phyloP scores from a whole-genome alignment of 2,113 vertebrate species.

The Dermatemys mawii region DNA sequence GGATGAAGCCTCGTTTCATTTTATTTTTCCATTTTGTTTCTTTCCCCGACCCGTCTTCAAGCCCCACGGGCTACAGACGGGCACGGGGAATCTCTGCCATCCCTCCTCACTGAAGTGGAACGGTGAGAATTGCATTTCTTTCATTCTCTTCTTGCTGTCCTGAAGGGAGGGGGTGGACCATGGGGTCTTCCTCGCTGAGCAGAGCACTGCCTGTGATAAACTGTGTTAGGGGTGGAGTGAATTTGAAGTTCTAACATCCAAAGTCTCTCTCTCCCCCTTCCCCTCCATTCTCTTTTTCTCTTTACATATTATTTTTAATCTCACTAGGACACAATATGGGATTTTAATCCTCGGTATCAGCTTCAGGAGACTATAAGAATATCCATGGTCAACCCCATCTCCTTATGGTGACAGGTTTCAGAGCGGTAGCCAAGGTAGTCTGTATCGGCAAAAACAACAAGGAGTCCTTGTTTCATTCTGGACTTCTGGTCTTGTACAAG shows the following conservation, averaged over 20 bases:
- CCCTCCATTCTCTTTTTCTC: not conserved
- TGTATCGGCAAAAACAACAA: too few relatives aligned
- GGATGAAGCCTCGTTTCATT: constrained; percentile 69
- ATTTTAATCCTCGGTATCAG: not conserved
- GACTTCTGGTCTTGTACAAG: too few relatives aligned
- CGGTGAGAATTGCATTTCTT: constrained; percentile 50
- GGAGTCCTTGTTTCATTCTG: too few relatives aligned
- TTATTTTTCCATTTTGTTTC: constrained; percentile 55
- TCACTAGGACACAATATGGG: not conserved
- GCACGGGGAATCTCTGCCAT: constrained; percentile 7
- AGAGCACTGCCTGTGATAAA: not conserved
- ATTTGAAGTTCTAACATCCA: not conserved
- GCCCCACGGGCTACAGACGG: not conserved
- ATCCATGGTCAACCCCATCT: not conserved
- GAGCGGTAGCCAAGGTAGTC: too few relatives aligned
- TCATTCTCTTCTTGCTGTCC: constrained; percentile 16
- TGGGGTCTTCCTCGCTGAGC: not conserved
- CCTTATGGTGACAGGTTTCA: too few relatives aligned
- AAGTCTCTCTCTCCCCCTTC: not conserved
- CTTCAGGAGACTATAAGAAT: not conserved
- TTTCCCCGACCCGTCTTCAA: not conserved
- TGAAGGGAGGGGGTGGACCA: not conserved
- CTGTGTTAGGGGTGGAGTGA: not conserved
- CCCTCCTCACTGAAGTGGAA: constrained; percentile 48
- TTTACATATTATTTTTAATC: not conserved